Conservation (phyloP, 2,113 vertebrate genomes). For the Mobula birostris region DNA sequence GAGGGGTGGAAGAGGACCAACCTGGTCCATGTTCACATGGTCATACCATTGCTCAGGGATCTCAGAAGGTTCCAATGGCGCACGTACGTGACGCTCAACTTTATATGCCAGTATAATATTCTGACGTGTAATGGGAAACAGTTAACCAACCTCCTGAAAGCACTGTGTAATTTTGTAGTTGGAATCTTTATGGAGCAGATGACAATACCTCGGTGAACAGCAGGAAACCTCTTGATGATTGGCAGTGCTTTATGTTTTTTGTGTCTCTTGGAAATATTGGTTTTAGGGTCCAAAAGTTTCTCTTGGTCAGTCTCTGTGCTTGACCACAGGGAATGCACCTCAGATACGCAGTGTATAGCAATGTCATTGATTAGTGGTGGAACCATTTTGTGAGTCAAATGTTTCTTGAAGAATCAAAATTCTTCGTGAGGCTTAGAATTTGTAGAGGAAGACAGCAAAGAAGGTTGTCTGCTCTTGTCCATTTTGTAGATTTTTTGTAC, state of each 20-base stretch:
- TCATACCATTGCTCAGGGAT: too few species aligned
- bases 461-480: not conserved
- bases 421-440: not conserved
- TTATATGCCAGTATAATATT: too few species aligned
- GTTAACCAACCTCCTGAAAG: not conserved
- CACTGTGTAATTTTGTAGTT: not conserved
- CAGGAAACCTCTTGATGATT: not conserved
- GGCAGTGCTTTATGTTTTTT: not conserved
- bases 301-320: not conserved
- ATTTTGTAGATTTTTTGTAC: not conserved
- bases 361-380: not conserved
- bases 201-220: not conserved
- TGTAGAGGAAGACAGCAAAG: too few species aligned
- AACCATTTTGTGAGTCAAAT: not conserved
- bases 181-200: not conserved
- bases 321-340: not conserved
- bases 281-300: not conserved
- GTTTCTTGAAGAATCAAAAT: not conserved
- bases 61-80: too few species aligned
- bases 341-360: not conserved
- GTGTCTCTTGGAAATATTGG: not conserved
- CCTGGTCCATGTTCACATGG: too few species aligned
- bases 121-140: not conserved
- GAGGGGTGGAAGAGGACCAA: too few species aligned
- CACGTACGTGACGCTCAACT: too few species aligned